Base-by-base conservation (phyloP, 2,888 invertebrate species). In the Operophtera brumata region DNA sequence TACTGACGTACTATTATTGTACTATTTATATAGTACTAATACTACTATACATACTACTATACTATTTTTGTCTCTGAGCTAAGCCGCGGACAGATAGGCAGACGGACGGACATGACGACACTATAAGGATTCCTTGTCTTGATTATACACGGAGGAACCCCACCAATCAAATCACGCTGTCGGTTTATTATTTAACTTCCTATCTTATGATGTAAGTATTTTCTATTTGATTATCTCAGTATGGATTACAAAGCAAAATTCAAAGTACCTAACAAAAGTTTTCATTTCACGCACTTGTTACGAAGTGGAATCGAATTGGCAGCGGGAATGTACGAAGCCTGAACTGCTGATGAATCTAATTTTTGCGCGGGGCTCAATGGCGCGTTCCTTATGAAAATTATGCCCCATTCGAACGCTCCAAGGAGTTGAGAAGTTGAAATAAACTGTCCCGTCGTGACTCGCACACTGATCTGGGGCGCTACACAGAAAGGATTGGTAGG, bases 321-420 rank as follows among this genome's bases (percentile, higher is more conserved):
- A 73, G 71, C 71, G 70, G 66, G 75, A 78, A 77, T 79, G 78
- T 83, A 79, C 71, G 75, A 82, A 79, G 80, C 78, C 76, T 69
- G 70, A 72, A 71, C 75, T 74, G 70, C 76, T 87, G 85, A 86
- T 82, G 84, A 88, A 87, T 86, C 85, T 84, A 88, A 86, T 88
- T 89, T 84, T 85, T 86, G 81, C 70, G 78, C 75, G 75, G 76
- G 70, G 78, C 73, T 77, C 78, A 80, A 67, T 71, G 73, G 78
- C 77, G 81, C 77, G 81, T 81, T 85, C 76, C 80, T 84, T 86
- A 86, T 84, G 86, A 88, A 88, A 87, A 88, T 88, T 87, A 87
- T 86, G 83, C 86, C 77, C 84, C 82, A 82, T 87, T 84, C 77
- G 84, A 87, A 85, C 82, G 82, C 75, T 72, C 71, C 69, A 72